phyloP scores from a whole-genome alignment of 1,140 invertebrate species.

The Aphaenogaster floridana region DNA sequence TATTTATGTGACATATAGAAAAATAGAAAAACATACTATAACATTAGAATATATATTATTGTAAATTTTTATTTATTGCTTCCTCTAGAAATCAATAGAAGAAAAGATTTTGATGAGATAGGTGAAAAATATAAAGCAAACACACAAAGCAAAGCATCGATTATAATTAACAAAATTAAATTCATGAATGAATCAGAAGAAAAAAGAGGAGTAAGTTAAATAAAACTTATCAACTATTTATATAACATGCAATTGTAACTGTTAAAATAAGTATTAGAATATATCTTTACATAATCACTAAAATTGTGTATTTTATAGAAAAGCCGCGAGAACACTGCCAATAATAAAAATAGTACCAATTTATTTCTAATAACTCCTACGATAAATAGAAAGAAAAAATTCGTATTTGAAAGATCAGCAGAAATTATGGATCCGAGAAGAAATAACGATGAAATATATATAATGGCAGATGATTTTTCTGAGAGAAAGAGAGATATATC shows the following conservation, averaged over 20 bases:
- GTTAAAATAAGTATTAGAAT: neutral
- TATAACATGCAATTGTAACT: neutral
- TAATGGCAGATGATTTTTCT: neutral
- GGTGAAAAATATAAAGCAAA: neutral
- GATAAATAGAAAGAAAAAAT: neutral
- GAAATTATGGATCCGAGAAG: neutral
- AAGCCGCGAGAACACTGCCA: neutral
- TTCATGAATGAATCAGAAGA: neutral
- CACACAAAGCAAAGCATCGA: neutral
- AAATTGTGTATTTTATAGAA: conserved; percentile 30
- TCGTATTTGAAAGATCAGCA: conserved; percentile 21
- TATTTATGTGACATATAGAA: neutral
- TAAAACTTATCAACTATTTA: neutral
- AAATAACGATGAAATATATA: neutral
- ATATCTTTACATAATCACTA: neutral
- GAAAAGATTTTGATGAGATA: neutral
- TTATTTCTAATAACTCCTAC: neutral
- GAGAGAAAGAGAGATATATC: neutral
- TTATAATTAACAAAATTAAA: neutral
- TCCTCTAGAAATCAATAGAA: neutral
- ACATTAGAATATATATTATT: conserved; percentile 7
- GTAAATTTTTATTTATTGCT: conserved; percentile 5
- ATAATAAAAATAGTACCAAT: neutral
- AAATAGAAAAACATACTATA: neutral
- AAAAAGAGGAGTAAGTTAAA: neutral